Conservation (phyloP, 1,140 invertebrate genomes). For the Mesaphorura yosii region DNA sequence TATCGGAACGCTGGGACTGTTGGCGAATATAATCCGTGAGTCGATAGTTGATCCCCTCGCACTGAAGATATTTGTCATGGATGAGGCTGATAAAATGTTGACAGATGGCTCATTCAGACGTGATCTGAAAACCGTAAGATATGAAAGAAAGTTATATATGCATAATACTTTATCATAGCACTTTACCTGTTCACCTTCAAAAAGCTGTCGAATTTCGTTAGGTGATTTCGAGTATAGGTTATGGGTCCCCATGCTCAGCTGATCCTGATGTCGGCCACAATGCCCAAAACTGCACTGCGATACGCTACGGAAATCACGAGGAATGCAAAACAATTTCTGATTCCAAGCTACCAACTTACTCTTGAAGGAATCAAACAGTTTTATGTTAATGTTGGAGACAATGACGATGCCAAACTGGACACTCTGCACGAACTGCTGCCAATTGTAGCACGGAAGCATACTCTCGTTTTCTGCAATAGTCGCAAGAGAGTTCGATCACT, state of each 20-base stretch:
- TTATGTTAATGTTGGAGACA: constrained; percentile 12
- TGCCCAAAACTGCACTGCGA: background rate
- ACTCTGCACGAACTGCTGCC: background rate
- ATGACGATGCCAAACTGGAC: background rate
- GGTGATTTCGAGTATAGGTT: no score
- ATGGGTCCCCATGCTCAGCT: constrained; percentile 2
- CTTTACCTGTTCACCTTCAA: background rate
- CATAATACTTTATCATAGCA: background rate
- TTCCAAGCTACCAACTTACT: constrained; percentile 8
- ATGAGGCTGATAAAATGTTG: constrained; percentile 21
- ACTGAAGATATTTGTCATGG: constrained; percentile 1
- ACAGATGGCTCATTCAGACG: background rate
- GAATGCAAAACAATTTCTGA: constrained; percentile 2
- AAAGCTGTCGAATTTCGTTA: no score
- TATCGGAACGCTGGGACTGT: background rate
- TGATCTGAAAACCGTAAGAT: background rate
- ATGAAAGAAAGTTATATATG: constrained; percentile 11
- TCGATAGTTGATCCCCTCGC: background rate
- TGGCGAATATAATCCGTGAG: background rate
- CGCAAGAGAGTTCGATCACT: background rate
- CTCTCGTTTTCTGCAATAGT: background rate
- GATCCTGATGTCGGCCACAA: constrained; percentile 15
- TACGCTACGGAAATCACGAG: background rate
- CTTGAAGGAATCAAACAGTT: constrained; percentile 18
- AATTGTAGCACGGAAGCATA: background rate